Percentiles rank a stretch among this genome's conserved stretches.
phyloP scores from a whole-genome alignment of 2,797 vertebrate species.

The Meriones psammophilus region DNA sequence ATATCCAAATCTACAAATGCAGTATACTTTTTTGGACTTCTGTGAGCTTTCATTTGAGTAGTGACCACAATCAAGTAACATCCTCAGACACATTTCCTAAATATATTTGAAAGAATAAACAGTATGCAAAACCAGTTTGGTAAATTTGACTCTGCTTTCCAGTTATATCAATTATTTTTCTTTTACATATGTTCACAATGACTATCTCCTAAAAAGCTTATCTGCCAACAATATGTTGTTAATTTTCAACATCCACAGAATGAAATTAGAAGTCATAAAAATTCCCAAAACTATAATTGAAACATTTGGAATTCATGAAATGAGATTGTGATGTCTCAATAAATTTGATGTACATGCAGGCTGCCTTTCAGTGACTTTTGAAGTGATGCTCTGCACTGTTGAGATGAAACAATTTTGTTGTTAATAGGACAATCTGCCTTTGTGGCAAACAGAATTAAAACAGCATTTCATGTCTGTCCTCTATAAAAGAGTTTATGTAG shows the following conservation, averaged over 20 bases:
- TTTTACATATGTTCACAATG: conserved; percentile 46
- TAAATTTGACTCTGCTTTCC: background rate
- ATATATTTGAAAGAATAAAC: conserved; percentile 7
- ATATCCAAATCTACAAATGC: background rate
- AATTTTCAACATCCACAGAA: conserved; percentile 73
- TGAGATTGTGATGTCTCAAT: conserved; percentile 74
- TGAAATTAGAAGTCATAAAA: conserved; percentile 76
- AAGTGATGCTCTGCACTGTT: conserved; percentile 63
- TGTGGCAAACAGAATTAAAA: conserved; percentile 56
- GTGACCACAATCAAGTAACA: background rate
- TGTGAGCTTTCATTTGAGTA: conserved; percentile 44
- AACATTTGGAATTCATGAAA: conserved; percentile 77
- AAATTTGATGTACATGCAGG: conserved; percentile 64
- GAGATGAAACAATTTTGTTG: conserved; percentile 47
- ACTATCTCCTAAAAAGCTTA: conserved; percentile 57
- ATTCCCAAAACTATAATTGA: conserved; percentile 69
- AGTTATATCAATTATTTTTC: conserved; percentile 53
- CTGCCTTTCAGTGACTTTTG: conserved; percentile 70
- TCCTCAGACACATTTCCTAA: conserved; percentile 30
- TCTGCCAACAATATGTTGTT: conserved; percentile 56
- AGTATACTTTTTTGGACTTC: background rate
- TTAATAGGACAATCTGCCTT: conserved; percentile 44
- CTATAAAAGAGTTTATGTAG: conserved; percentile 28
- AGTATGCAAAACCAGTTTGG: conserved; percentile 55
- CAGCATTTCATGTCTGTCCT: conserved; percentile 38